Evolutionary conservation across 2,888 invertebrate genomes (phyloP), one percentile per base, ranked within the genome.

Genomic region (Tachina grossa): DNA sequence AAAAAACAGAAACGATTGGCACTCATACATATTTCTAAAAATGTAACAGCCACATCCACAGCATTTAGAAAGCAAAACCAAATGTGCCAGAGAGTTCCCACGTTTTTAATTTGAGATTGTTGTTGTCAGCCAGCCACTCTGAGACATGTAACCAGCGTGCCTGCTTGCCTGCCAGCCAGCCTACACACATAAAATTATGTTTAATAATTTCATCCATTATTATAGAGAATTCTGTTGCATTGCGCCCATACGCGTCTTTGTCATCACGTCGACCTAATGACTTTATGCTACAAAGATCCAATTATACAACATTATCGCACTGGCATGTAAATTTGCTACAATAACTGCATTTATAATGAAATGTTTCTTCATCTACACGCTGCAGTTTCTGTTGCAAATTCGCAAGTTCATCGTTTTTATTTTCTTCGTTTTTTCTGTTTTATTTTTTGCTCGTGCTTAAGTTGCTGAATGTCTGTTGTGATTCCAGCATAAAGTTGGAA

Each of bases 211-310:
- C 72, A 83, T 83, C 78, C 66, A 83, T 78, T 83, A 78, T 83
- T 77, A 51, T 83, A 53, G 66, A 77, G 77, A 74, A 74, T 78
- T 53, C 53, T 83, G 45, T 72, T 72, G 59, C 72, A 78, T 72
- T 66, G 66, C 83, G 83, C 83, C 83, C 77, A 83, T 83, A 78
- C 59, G 66, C 83, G 77, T 78, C 83, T 83, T 22, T 78, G 83
- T 83, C 77, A 74, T 83, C 83, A 83, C 77, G 77, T 83, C 83
- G 83, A 83, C 83, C 83, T 83, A 83, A 83, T 83, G 83, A 83
- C 83, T 83, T 83, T 78, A 83, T 83, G 77, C 77, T 83, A 72
- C 83, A 78, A 83, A 83, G 72, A 83, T 83, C 77, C 83, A 83
- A 83, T 83, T 83, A 83, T 83, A 78, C 72, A 66, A 72, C 72